Base-by-base conservation (phyloP, 2,888 invertebrate genomes). In the Copidosoma aretas region DNA sequence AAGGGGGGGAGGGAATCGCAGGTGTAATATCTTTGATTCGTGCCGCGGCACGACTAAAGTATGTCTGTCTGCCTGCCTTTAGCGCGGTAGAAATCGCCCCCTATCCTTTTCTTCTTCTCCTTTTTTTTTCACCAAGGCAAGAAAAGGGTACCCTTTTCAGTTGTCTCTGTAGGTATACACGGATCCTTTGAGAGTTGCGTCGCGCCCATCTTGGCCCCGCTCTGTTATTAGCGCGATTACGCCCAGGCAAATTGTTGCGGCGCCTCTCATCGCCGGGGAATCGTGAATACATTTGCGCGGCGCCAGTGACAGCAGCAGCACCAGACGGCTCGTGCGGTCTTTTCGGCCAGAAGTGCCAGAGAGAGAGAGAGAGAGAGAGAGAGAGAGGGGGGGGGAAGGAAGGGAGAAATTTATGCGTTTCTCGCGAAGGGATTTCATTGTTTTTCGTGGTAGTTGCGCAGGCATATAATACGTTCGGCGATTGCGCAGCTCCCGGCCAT, bases 141-240 rank as follows among this genome's bases (percentile, higher is more conserved):
- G 64, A 64, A 57, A 54, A 53, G 43, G 51, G 12, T 57, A 21
- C 22, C 43, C 43, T 46, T 17, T 46, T 12, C 17, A 15, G 43
- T 14, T 43, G 21, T 59, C 61, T 60, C 62, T 66, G 59, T 39
- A 56, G 25, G 19, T 32, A 39, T 32, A 32, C 49, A 19, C n/a
- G 22, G 51, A 49, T 8, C 32, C 32, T 32, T 32, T 32, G 32
- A 8, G 32, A 56, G 62, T 59, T 54, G 49, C 70, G 62, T 70
- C 68, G 61, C 25, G 4, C 46, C 53, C 46, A 58, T 61, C 49
- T 43, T 21, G 43, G 60, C 56, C 59, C 60, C 65, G 68, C 74
- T 74, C 74, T 74, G 73, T 75, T 74, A 76, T 74, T 75, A 76
- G 73, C 70, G 70, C 71, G 74, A 76, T 76, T 74, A 73, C 70